Evolutionary conservation across 2,797 vertebrate species (phyloP).

Genomic region (Melanotaenia trifasciata): DNA sequence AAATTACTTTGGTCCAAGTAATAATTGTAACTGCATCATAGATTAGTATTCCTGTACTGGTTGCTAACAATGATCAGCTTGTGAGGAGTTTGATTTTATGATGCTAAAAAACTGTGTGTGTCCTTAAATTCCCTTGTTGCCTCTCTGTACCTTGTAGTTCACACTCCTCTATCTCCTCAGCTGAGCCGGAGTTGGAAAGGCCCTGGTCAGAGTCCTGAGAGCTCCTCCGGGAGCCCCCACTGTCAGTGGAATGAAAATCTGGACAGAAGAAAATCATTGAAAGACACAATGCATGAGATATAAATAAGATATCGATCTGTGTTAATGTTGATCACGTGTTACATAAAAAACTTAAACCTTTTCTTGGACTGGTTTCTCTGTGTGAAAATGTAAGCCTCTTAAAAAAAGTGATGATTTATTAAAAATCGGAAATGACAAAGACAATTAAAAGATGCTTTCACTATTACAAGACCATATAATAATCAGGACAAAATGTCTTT

Average conservation of each 20-base stretch:
- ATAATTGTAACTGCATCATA: not conserved
- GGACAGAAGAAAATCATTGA: conserved; percentile 7
- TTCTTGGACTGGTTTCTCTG: not conserved
- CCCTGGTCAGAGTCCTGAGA: conserved; percentile 88
- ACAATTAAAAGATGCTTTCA: not conserved
- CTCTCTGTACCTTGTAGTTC: conserved; percentile 89
- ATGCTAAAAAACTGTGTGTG: not conserved
- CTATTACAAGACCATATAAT: not conserved
- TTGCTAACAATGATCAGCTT: not conserved
- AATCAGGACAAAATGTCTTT: not conserved
- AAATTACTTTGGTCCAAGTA: not conserved
- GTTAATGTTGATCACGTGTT: not conserved
- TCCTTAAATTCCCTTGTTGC: conserved; percentile 3
- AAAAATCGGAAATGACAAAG: not conserved
- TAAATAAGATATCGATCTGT: not conserved
- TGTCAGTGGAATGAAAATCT: conserved; percentile 89
- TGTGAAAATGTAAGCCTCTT: not conserved
- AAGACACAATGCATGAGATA: not conserved
- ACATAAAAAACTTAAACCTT: not conserved
- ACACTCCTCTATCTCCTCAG: conserved; percentile 91
- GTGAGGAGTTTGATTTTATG: not conserved
- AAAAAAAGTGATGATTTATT: not conserved
- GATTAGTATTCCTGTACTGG: not conserved
- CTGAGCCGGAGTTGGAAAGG: conserved; percentile 91
- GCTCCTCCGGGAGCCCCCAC: conserved; percentile 89